Base-by-base conservation (phyloP, 2,888 invertebrate genomes). In the Aleiodes leptofemur region DNA sequence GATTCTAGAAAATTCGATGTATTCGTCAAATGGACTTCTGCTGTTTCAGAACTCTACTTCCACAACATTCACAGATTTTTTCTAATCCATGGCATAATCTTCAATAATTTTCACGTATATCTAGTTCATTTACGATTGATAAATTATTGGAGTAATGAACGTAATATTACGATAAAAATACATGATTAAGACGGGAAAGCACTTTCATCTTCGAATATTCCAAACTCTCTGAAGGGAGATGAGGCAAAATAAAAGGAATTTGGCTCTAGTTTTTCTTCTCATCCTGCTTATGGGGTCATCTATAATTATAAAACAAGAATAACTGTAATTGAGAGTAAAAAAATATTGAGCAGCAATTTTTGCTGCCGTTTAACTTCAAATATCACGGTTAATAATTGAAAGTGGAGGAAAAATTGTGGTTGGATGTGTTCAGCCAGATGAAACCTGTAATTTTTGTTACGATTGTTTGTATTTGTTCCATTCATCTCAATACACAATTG, bases 341-440 rank as follows among this genome's bases (percentile, higher is more conserved):
- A 34, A 55, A 31, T 43, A 14, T 11, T n/a, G 69, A 38, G 34
- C 11, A 34, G 7, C 6, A 34, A 34, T 34, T 34, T 34, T 29
- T 66, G 76, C 66, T 76, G 77, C 73, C 66, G 73, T 76, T 59
- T 59, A 34, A 56, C 11, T 34, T 38, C 7, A 43, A 43, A 38
- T 61, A 61, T 61, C 34, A 9, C 14, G 43, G 61, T 61, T 38
- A 43, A 16, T 43, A 61, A 61, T 61, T 61, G 61, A 8, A 43
- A 61, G 61, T 9, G 16, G 16, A 43, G 38, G 4, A 43, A 61
- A 55, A 55, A 55, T 8, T 55, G n/a, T 55, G 16, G 34, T 55
- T 8, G n/a, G 16, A 55, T 55, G 6, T n/a, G 55, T 55, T 55
- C n/a, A n/a, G 34, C 6, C 34, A 34, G 34, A 34, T 6, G 34